Conservation (phyloP, 1,140 invertebrate genomes). For the Drosophila yakuba region DNA sequence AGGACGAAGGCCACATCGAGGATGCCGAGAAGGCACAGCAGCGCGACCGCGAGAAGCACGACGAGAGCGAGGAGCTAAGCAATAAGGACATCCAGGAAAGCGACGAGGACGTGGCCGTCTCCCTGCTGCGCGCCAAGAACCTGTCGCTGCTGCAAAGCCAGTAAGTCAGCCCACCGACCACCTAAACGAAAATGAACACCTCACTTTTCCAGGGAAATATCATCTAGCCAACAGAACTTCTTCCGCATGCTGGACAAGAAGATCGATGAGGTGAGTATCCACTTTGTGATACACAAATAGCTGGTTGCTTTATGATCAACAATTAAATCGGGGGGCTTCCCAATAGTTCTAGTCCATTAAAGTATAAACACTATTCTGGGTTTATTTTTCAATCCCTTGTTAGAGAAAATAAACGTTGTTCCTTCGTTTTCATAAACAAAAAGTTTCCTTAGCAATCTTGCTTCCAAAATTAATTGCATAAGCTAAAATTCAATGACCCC, state of each 20-base stretch:
- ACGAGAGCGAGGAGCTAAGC: constrained; percentile 81
- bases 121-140: constrained; percentile 83
- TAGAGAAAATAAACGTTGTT: neutral
- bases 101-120: constrained; percentile 83
- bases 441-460: neutral
- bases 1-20: constrained; percentile 84
- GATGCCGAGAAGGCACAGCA: constrained; percentile 78
- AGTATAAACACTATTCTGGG: neutral
- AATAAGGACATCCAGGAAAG: constrained; percentile 81
- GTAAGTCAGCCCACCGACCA: constrained; percentile 55
- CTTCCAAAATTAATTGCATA: neutral
- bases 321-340: neutral
- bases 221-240: constrained; percentile 94
- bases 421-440: neutral
- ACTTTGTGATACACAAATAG: neutral
- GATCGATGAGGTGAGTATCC: constrained; percentile 91
- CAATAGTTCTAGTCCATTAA: neutral
- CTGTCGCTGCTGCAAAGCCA: constrained; percentile 84
- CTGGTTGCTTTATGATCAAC: too few species aligned
- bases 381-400: neutral
- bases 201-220: constrained; percentile 90
- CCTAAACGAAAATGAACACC: constrained; percentile 27
- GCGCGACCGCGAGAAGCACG: constrained; percentile 79
- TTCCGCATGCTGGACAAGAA: constrained; percentile 96
- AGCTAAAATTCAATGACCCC: neutral